Evolutionary conservation across 2,113 vertebrate genomes (phyloP).

Genomic region (Xenotilapia flavipinnis): DNA sequence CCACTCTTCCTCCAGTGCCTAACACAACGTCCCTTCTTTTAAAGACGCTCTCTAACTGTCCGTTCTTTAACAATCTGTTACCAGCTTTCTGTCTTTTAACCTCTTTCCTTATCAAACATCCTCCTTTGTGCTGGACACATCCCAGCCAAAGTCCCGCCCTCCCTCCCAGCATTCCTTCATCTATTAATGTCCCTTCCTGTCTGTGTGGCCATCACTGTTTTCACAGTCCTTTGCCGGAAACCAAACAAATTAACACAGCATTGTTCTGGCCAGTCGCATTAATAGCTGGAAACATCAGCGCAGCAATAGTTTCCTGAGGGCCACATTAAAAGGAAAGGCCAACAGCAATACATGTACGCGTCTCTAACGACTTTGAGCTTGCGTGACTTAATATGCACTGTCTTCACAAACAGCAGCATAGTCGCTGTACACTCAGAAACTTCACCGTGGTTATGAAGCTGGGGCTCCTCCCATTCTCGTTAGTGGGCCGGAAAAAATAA

Average conservation of each 20-base stretch:
- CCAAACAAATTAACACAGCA: slow-evolving; percentile 60
- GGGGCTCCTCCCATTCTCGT: background rate
- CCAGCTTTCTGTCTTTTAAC: background rate
- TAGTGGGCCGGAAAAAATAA: rapidly evolving
- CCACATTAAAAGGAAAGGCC: background rate
- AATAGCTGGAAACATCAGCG: slow-evolving; percentile 55
- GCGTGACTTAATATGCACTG: background rate
- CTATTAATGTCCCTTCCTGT: slow-evolving; percentile 58
- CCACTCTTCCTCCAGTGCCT: background rate
- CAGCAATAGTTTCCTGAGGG: slow-evolving; percentile 55
- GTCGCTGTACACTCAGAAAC: background rate
- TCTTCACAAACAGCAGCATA: background rate
- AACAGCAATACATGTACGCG: background rate
- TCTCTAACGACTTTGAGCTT: background rate
- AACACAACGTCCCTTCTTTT: background rate
- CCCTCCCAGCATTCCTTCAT: slow-evolving; percentile 39
- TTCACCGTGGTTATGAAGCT: background rate
- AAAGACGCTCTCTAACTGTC: background rate
- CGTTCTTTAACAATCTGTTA: background rate
- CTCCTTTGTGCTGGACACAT: background rate
- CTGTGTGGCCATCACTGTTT: slow-evolving; percentile 53
- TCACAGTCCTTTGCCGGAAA: slow-evolving; percentile 49
- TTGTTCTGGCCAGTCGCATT: slow-evolving; percentile 49
- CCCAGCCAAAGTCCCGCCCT: background rate
- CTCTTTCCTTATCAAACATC: slow-evolving; percentile 8